These are phyloP conservation scores for Callyntrura guangdongensis DNA, from an alignment of 2,888 invertebrate species.

Conservation along the genomic window DNA sequence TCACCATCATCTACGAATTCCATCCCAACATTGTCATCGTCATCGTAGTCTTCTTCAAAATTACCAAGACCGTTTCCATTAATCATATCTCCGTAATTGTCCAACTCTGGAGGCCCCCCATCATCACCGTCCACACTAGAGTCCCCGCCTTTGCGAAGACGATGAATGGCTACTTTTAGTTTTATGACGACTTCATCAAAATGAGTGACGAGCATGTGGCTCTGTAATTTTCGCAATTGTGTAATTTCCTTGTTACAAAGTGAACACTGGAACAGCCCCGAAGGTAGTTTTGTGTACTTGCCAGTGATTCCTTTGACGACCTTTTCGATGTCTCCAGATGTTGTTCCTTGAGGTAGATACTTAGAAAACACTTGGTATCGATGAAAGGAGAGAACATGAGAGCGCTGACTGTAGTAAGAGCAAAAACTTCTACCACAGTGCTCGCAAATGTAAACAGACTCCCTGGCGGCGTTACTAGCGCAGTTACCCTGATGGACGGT, in stretches of 20 bases:
- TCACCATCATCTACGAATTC: background rate
- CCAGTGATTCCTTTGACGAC: slow-evolving; percentile 19
- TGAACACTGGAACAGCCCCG: slow-evolving; percentile 35
- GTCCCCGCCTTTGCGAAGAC: background rate
- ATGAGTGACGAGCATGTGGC: slow-evolving; percentile 51
- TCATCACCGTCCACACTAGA: background rate
- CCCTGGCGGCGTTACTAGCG: background rate
- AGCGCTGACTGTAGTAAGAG: slow-evolving; percentile 44
- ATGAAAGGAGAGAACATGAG: slow-evolving; percentile 33
- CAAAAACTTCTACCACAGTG: slow-evolving; percentile 23
- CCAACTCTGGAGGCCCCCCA: background rate
- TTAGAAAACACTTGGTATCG: slow-evolving; percentile 28
- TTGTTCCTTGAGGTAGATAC: background rate
- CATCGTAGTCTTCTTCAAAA: background rate
- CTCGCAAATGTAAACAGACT: slow-evolving; percentile 22
- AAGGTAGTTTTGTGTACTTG: slow-evolving; percentile 39
- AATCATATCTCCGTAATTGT: background rate
- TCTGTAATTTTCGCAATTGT: slow-evolving; percentile 38
- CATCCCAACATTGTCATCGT: background rate
- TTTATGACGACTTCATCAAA: slow-evolving; percentile 40
- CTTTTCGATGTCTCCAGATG: background rate
- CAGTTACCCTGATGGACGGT: slow-evolving; percentile 1
- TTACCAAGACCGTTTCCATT: background rate
- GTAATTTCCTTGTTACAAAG: slow-evolving; percentile 49
- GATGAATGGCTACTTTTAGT: background rate